Evolutionary conservation across 2,797 vertebrate genomes (phyloP).

Genomic region (Sebastes aleutianus): DNA sequence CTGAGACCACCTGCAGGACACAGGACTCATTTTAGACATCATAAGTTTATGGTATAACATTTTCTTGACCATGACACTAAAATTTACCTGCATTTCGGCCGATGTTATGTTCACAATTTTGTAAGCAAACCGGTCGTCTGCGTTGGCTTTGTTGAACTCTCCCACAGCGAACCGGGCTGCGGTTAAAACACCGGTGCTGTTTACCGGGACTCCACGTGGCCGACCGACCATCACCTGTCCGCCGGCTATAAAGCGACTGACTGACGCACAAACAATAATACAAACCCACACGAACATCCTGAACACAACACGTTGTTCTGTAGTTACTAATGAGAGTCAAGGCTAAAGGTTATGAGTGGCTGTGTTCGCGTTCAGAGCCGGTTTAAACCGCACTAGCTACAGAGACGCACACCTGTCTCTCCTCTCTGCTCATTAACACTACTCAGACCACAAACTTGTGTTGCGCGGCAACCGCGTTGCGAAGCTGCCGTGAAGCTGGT

Average conservation of each 20-base stretch:
- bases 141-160: slow-evolving; percentile 42
- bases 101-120: slow-evolving; percentile 32
- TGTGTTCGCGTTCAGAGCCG: not conserved
- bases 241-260: not conserved
- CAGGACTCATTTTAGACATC: too few relatives aligned
- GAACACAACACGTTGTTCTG: not conserved
- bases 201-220: not conserved
- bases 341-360: fast-evolving
- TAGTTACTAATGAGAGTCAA: fast-evolving
- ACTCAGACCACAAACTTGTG: slow-evolving; percentile 20
- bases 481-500: slow-evolving; percentile 37
- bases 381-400: not conserved
- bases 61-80: not conserved
- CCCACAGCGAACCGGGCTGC: slow-evolving; percentile 42
- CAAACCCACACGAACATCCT: slow-evolving; percentile 19
- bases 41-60: not conserved
- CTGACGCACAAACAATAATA: not conserved
- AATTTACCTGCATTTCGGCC: slow-evolving; percentile 55
- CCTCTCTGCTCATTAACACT: slow-evolving; percentile 16
- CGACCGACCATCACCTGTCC: slow-evolving; percentile 15
- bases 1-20: slow-evolving; percentile 41
- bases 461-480: slow-evolving; percentile 46
- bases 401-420: slow-evolving; percentile 35
- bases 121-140: slow-evolving; percentile 18
- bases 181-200: not conserved